Evolutionary conservation across 2,888 invertebrate species (phyloP), one percentile per base, ranked within the genome.

Genomic region (Ganaspis brasiliensis): DNA sequence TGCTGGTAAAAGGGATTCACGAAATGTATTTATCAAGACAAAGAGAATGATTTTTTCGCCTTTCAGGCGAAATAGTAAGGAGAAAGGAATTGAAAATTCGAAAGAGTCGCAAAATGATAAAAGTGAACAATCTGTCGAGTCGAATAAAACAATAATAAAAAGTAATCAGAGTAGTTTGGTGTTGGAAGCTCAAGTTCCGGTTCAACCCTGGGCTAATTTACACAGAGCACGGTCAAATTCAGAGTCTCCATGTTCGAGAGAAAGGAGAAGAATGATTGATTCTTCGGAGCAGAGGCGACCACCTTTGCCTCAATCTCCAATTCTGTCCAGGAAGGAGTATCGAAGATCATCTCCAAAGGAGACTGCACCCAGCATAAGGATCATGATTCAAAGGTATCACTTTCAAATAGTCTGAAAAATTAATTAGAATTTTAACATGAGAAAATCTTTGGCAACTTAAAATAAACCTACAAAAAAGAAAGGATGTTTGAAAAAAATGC

Each of bases 11-110:
- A 57, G 80, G 49, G 89, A 85, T 59, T 83, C 93, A 0, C 88
- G 91, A 59, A 96, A 95, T 88, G 94, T 96, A 0, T 95, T 96
- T 81, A 95, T 96, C 0, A 96, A 96, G 90, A 97, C 96, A 0
- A 96, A 96, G 56, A 93, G 96, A 74, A 96, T 96, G 92, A 94
- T 96, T 83, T 96, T 96, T 81, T 95, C 96, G 0, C 95, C 96
- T 0, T 94, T 95, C 4, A 93, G 94, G 1, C 92, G 93, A 76
- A 93, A 93, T 72, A 93, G 93, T n/a, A 59, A 37, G 35, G 73
- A 40, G 19, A 59, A 81, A 52, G 24, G 63, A 8, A 8, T 45
- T 10, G 8, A 77, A 75, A 26, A 56, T 37, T 56, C 73, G 59
- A 74, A 75, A n/a, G 24, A 55, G 45, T 0, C 8, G 57, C 0